Evolutionary conservation across 1,140 invertebrate genomes (phyloP).

Genomic region (Leucophenga varia): DNA sequence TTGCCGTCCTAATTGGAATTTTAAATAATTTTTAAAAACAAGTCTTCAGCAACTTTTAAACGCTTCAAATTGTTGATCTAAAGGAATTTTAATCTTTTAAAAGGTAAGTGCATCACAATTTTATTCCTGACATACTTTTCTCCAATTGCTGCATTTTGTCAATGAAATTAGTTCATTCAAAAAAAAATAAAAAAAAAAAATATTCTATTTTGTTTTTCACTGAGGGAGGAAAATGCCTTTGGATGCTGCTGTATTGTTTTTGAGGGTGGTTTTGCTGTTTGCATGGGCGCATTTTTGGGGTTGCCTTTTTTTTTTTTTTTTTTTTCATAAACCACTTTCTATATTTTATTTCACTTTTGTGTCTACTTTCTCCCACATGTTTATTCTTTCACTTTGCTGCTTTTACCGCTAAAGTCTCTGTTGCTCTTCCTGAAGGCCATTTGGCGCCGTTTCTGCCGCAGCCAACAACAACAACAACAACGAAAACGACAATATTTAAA

Average conservation of each 20-base stretch:
- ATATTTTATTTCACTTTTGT: constrained; percentile 7
- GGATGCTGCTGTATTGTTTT: constrained; percentile 23
- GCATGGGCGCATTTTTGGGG: constrained; percentile 8
- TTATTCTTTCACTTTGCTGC: too few relatives aligned
- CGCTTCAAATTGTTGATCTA: too few relatives aligned
- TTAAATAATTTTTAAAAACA: too few relatives aligned
- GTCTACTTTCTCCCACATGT: constrained; percentile 1
- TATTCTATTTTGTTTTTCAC: constrained; percentile 3
- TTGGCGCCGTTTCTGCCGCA: constrained; percentile 9
- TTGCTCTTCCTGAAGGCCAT: constrained; percentile 18
- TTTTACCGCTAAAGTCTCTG: too few relatives aligned
- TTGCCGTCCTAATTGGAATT: too few relatives aligned
- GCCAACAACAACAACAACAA: constrained; percentile 7
- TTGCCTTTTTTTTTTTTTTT: constrained; percentile 24
- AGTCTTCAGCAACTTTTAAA: too few relatives aligned
- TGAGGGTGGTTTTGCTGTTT: constrained; percentile 1
- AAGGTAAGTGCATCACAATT: too few relatives aligned
- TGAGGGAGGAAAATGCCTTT: constrained; percentile 41
- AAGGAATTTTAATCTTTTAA: too few relatives aligned
- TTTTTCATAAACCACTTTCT: too few relatives aligned
- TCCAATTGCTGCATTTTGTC: constrained; percentile 1
- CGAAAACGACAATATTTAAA: neutral
- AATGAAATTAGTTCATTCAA: constrained; percentile 5
- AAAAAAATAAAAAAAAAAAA: too few relatives aligned
- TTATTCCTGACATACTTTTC: constrained; percentile 30